Evolutionary conservation across 2,888 invertebrate species (phyloP).

Genomic region (Ptilodon capucinus): DNA sequence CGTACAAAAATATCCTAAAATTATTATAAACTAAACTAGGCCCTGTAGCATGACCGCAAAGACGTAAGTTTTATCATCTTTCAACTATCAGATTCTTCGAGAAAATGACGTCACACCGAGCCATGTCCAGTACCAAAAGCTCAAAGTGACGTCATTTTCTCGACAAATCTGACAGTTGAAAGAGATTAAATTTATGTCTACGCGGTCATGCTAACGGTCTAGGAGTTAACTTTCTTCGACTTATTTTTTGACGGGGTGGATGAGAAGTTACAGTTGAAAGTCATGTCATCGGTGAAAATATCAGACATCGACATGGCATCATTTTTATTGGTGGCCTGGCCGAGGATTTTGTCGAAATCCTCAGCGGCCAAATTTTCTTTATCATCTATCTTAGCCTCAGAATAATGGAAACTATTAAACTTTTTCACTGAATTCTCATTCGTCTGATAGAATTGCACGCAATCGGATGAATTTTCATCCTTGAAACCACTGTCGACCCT

Average conservation of each 20-base stretch:
- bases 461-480: conserved; percentile 70
- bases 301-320: conserved; percentile 75
- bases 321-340: conserved; percentile 51
- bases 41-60: no score
- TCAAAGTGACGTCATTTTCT: no score
- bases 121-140: no score
- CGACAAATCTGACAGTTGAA: no score
- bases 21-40: conserved; percentile 26
- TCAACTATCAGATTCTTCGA: no score
- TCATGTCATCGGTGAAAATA: conserved; percentile 70
- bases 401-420: conserved; percentile 47
- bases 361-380: conserved; percentile 63
- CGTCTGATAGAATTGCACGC: conserved; percentile 58
- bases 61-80: no score
- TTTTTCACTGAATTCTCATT: conserved; percentile 48
- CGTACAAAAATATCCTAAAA: conserved; percentile 20
- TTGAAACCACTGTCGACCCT: conserved; percentile 76
- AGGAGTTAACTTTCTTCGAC: conserved; percentile 55
- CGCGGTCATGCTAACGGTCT: no score
- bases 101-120: no score
- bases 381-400: conserved; percentile 55
- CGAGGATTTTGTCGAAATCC: conserved; percentile 56
- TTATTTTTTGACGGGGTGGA: conserved; percentile 78
- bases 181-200: no score
- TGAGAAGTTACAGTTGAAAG: conserved; percentile 74